Base-by-base conservation (phyloP, 2,113 vertebrate genomes). In the Cololabis saira region DNA sequence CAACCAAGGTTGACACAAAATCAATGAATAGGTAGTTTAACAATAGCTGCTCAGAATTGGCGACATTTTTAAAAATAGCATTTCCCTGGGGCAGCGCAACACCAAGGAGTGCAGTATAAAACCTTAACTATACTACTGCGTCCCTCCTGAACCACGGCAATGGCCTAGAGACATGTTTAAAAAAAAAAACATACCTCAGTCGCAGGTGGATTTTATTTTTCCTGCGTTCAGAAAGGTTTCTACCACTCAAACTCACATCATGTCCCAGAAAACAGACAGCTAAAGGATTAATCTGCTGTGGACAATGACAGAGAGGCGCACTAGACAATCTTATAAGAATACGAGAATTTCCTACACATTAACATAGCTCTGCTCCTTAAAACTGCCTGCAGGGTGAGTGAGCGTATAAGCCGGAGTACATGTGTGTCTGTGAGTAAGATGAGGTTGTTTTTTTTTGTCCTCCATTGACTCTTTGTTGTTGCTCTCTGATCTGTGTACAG, bases 11-110 rank as follows among this genome's bases (percentile, higher is more conserved):
- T 17, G 22, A 80, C 76, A 72, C 74, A 83, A 80, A 87, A 27
- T 89, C 87, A 87, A 87, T 91, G 87, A 65, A 52, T 74, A 77
- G 82, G 86, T 89, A 67, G 76, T 59, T 67, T 71, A 86, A 89
- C 86, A 89, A 89, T 79, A 77, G 78, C 57, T 63, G 62, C 37
- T 58, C n/a, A n/a, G n/a, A n/a, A n/a, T n/a, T n/a, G n/a, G n/a
- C n/a, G n/a, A n/a, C 60, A 18, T n/a, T 84, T 81, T 84, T 62
- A 65, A 82, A 86, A 86, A 87, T 80, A 88, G 82, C 42, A 18
- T 4, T 22, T 81, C 74, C 61, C 74, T 14, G 0, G 24, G 77
- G 79, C 30, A 13, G 17, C 13, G 44, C 66, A 67, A 70, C 67
- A 67, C 49, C 67, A 82, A 66, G 50, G 56, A 63, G 72, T 81